Base-by-base conservation (phyloP, 1,140 invertebrate genomes). In the Hyposmocoma kahamanoa region DNA sequence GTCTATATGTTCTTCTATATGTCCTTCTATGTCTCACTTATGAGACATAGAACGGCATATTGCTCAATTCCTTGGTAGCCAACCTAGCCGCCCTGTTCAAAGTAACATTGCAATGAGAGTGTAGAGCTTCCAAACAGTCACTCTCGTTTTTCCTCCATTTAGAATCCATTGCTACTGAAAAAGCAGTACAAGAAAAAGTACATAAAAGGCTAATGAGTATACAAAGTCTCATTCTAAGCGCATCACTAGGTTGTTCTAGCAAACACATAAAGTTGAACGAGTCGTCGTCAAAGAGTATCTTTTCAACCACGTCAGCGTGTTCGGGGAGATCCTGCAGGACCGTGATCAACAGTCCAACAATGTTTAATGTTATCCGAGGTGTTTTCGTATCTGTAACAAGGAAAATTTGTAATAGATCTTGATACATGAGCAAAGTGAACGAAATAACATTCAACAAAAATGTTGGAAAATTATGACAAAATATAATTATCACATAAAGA, bases 251-350 rank as follows among this genome's bases (percentile, higher is more conserved):
- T 67, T 92, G 90, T 50, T 88, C 87, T 17, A 94, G 68, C 11
- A 94, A 83, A 36, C 77, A 79, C 9, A 86, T 71, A 32, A 94
- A 83, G 50, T 90, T 87, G 15, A 92, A 86, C 4, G 72, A 74
- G 2, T 83, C 50, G 47, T 74, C 66, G 11, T 87, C 84, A 34
- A 91, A 88, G 0, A 94, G 67, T 47, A 95, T 90, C 56, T 90
- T 90, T 62, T 94, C 92, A 0, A 95, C 90, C 0, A 95, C 86
- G 47, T 91, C 90, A 0, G 89, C 89, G 67, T 94, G 93, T 66
- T 94, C 92, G 0, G 94, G 92, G 5, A 92, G 75, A 42, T 90
- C 90, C 53, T 93, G 88, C 5, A 96, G 65, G n/a, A 95, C 88
- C 10, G 92, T 92, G 60, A 90, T 92, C 5, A 96, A 84, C 22